Evolutionary conservation across 2,113 vertebrate genomes (phyloP), one percentile per base, ranked within the genome.

Genomic region (Machaerirhynchus nigripectus): DNA sequence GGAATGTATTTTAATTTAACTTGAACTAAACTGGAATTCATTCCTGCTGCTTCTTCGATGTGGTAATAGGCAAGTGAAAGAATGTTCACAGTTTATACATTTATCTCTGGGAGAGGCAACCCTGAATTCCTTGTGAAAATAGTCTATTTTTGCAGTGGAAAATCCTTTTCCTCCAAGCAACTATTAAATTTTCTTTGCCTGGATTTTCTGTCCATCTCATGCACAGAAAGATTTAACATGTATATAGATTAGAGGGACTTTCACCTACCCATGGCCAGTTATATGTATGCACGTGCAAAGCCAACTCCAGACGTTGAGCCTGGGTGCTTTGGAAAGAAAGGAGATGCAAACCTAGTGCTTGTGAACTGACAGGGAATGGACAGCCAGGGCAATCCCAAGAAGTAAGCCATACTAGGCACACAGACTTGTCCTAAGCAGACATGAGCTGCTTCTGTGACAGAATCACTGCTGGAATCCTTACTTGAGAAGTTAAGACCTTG

Each of bases 81-180:
- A 93, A 95, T 92, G 74, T 94, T 92, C 93, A 91, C 47, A 78
- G 95, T 86, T 95, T 84, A 92, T 71, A 40, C 37, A 44, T 89
- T 95, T 70, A 67, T 83, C 68, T 90, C 50, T 88, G 79, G 50
- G 68, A 96, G 63, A 95, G 27, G 46, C 75, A 91, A 77, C 59
- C 15, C 89, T 83, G 55, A 90, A 89, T 82, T 89, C 87, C 59
- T 83, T n/a, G 23, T 50, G 55, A 56, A 91, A 84, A 77, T 44
- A 8, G 23, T 59, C 50, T 73, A 3, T 13, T 93, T 90, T 90
- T 71, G 30, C 68, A 70, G 37, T 74, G 82, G 67, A 42, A 77
- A 95, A 67, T 49, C 24, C 22, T 70, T 82, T 83, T 84, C 31
- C 53, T 93, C 30, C 37, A 49, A 93, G 52, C 16, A 10, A 47